A percentile compares a stretch with the other conserved stretches of the same genome.
Conservation (phyloP, 2,797 vertebrate species). For the Neosilurus hyrtlii region DNA sequence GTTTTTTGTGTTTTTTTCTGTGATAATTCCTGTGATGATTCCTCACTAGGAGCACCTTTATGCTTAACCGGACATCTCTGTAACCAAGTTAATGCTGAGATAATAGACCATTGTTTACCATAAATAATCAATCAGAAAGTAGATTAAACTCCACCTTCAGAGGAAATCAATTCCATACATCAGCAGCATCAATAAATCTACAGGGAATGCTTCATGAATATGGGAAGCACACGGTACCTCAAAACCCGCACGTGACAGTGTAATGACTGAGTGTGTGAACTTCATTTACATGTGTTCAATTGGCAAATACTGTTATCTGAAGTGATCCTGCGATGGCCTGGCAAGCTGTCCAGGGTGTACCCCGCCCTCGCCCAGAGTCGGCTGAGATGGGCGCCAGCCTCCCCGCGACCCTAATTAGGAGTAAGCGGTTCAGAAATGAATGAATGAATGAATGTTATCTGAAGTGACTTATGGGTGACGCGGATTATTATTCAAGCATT, state of each 20-base stretch:
- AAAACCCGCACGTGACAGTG: slow-evolving; percentile 9
- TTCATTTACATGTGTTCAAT: neutral
- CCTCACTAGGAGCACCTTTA: neutral
- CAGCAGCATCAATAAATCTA: slow-evolving; percentile 1
- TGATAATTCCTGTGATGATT: too few relatives aligned
- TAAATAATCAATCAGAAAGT: slow-evolving; percentile 24
- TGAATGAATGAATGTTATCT: too few relatives aligned
- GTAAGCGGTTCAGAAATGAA: too few relatives aligned
- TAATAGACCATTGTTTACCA: slow-evolving; percentile 23
- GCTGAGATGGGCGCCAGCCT: too few relatives aligned
- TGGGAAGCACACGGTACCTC: neutral
- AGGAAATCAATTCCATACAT: slow-evolving; percentile 30
- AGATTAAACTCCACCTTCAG: slow-evolving; percentile 28
- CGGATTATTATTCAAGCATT: too few relatives aligned
- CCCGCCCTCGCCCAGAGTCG: too few relatives aligned
- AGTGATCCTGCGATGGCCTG: too few relatives aligned
- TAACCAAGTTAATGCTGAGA: slow-evolving; percentile 6
- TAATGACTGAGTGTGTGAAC: slow-evolving; percentile 21
- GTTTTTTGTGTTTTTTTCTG: neutral
- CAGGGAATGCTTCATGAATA: neutral
- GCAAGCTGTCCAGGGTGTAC: too few relatives aligned
- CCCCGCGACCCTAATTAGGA: too few relatives aligned
- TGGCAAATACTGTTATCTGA: neutral
- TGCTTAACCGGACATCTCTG: neutral
- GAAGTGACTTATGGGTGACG: neutral